Conservation (phyloP, 2,888 invertebrate genomes). For the Platycheirus albimanus region DNA sequence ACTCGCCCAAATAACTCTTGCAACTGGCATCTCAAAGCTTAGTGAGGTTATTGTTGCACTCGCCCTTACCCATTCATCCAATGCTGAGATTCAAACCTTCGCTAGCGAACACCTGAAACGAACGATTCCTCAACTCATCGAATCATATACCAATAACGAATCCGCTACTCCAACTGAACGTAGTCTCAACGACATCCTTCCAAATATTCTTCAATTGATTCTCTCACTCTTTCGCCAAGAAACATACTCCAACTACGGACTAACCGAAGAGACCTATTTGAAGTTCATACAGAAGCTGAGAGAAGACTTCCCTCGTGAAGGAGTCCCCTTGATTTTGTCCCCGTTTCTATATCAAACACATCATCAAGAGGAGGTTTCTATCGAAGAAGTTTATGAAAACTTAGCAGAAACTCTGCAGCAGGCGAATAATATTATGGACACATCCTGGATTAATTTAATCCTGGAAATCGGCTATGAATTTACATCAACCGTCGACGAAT, state of each 20-base stretch:
- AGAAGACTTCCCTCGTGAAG: conserved; percentile 93
- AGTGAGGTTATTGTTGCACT: conserved; percentile 96
- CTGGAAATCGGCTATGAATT: conserved; percentile 95
- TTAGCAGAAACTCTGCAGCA: conserved; percentile 79
- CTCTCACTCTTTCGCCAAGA: conserved; percentile 85
- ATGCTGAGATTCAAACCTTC: conserved; percentile 88
- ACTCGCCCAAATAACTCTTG: conserved; percentile 92
- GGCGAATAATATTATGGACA: conserved; percentile 86
- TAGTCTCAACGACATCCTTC: conserved; percentile 94
- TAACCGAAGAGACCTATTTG: conserved; percentile 89
- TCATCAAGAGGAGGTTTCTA: conserved; percentile 78
- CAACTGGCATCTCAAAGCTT: conserved; percentile 92
- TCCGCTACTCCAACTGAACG: conserved; percentile 82
- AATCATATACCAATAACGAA: conserved; percentile 91
- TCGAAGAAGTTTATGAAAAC: conserved; percentile 82
- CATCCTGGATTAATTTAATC: conserved; percentile 93
- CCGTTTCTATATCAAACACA: conserved; percentile 88
- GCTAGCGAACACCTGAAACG: conserved; percentile 91
- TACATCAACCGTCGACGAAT: conserved; percentile 93
- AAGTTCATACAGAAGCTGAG: conserved; percentile 91
- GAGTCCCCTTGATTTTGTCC: conserved; percentile 94
- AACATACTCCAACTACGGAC: conserved; percentile 84
- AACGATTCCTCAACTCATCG: conserved; percentile 92
- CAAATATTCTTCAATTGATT: conserved; percentile 94
- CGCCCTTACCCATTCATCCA: conserved; percentile 91